Percentiles rank a stretch among this genome's conserved stretches.
phyloP scores from a whole-genome alignment of 2,888 invertebrate genomes.

The Drosophila greeni region DNA sequence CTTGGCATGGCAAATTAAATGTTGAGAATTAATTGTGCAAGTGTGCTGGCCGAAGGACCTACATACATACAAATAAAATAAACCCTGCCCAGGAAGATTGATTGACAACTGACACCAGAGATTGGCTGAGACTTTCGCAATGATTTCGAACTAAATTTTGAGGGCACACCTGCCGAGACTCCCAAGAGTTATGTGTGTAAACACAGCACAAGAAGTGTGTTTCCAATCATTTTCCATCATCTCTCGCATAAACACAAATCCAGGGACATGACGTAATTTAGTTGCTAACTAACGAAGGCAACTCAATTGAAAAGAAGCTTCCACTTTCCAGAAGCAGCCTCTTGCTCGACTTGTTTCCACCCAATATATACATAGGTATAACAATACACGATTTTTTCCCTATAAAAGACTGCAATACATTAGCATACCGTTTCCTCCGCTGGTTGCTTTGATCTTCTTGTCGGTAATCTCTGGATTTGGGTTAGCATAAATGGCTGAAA shows the following conservation, averaged over 20 bases:
- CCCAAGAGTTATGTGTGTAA: conserved; percentile 9
- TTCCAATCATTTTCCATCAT: conserved; percentile 13
- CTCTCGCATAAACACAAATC: conserved; percentile 51
- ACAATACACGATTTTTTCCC: neutral
- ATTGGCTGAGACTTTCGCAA: conserved; percentile 8
- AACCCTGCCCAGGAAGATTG: conserved; percentile 1
- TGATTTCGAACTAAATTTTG: neutral
- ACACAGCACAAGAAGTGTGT: conserved; percentile 6
- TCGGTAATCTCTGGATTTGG: conserved; percentile 36
- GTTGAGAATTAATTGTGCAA: conserved; percentile 37
- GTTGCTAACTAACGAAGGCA: conserved; percentile 40
- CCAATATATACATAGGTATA: neutral
- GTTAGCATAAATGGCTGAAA: conserved; percentile 34
- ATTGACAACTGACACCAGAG: conserved; percentile 21
- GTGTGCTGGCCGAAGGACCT: conserved; percentile 34
- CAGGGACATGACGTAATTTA: conserved; percentile 48
- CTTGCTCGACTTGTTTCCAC: conserved; percentile 10
- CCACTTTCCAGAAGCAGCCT: conserved; percentile 33
- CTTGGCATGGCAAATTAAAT: conserved; percentile 61
- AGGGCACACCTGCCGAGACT: conserved; percentile 18
- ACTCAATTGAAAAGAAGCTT: conserved; percentile 33
- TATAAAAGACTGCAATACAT: conserved; percentile 20
- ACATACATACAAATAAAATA: neutral
- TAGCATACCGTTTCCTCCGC: conserved; percentile 22
- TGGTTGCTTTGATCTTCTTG: conserved; percentile 26